These are phyloP conservation scores for Nephrotoma appendiculata DNA, from an alignment of 2,888 invertebrate species.

Conservation along the genomic window DNA sequence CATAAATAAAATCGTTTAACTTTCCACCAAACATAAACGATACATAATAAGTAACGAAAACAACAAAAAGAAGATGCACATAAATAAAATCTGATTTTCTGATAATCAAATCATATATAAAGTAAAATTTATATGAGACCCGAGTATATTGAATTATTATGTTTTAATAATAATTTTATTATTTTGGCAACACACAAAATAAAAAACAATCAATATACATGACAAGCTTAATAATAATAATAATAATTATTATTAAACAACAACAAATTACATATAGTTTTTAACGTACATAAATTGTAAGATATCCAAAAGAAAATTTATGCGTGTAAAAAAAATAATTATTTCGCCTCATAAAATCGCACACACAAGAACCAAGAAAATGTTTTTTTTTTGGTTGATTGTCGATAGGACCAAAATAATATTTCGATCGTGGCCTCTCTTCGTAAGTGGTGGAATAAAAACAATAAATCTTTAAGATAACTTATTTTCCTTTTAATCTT, in stretches of 20 bases:
- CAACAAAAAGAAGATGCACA: background rate
- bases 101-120: background rate
- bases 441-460: background rate
- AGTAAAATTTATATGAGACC: background rate
- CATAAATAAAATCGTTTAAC: background rate
- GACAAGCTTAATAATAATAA: slow-evolving; percentile 4
- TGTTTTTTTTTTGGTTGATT: background rate
- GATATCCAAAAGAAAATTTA: background rate
- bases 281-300: background rate
- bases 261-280: background rate
- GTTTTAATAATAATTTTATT: slow-evolving; percentile 3
- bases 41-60: background rate
- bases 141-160: background rate
- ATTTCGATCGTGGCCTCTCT: background rate
- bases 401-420: background rate
- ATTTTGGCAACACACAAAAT: background rate
- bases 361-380: background rate
- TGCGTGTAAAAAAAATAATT: slow-evolving; percentile 3
- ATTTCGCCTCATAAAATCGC: slow-evolving; percentile 1
- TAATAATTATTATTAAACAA: background rate
- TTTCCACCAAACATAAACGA: background rate
- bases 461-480: slow-evolving; percentile 4
- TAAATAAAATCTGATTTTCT: background rate
- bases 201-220: slow-evolving; percentile 1
- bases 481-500: slow-evolving; percentile 4